Evolutionary conservation across 2,797 vertebrate species (phyloP).

Genomic region (Hapalemur alaotrensis): DNA sequence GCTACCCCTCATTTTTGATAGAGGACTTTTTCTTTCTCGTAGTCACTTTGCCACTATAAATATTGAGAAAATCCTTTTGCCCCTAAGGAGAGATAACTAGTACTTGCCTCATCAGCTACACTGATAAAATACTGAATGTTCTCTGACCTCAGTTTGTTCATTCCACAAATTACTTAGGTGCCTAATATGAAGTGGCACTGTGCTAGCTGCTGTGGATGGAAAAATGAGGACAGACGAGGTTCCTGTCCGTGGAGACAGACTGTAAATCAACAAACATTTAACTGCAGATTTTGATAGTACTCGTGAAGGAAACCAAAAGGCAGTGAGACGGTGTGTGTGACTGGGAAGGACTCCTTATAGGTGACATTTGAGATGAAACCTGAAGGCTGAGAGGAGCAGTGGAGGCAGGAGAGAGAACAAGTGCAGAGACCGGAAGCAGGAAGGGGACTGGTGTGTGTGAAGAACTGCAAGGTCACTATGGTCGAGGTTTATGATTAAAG

Average conservation of each 20-base stretch:
- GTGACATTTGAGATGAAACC: neutral
- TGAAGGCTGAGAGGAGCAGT: neutral
- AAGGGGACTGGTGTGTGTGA: neutral
- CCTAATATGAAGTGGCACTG: neutral
- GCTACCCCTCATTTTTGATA: neutral
- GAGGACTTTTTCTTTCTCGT: neutral
- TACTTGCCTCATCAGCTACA: neutral
- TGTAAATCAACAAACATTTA: neutral
- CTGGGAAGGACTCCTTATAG: neutral
- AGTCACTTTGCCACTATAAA: neutral
- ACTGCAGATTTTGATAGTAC: neutral
- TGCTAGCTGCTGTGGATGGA: neutral
- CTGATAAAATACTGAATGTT: neutral
- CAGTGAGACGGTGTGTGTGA: neutral
- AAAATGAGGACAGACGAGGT: neutral
- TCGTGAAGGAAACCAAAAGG: neutral
- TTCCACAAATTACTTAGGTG: neutral
- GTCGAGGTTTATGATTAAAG: neutral
- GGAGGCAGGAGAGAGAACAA: neutral
- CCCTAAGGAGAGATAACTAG: neutral
- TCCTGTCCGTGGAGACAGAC: neutral
- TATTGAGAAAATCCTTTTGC: slow-evolving; percentile 23
- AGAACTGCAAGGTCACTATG: neutral
- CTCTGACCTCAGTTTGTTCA: neutral
- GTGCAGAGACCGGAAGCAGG: neutral